Percentiles rank a stretch among this genome's conserved stretches.
These are phyloP conservation scores for Phalanger gymnotis DNA, from an alignment of 2,797 vertebrate genomes.

Conservation along the genomic window DNA sequence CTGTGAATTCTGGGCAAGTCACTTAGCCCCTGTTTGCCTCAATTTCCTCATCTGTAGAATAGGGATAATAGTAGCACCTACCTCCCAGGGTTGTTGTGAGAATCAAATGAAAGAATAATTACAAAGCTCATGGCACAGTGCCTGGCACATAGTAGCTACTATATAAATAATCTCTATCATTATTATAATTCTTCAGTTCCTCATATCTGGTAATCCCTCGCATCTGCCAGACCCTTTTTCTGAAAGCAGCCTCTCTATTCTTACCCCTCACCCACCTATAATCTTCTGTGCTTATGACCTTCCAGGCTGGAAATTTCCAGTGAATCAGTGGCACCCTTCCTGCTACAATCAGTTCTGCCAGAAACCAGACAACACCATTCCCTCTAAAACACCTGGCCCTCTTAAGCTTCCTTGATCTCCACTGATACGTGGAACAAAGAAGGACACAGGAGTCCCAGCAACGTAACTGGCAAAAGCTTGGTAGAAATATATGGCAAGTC, in stretches of 20 bases:
- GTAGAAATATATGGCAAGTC: neutral
- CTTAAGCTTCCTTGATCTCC: neutral
- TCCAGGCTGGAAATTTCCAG: neutral
- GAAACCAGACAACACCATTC: neutral
- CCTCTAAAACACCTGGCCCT: neutral
- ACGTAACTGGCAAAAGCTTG: neutral
- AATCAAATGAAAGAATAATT: neutral
- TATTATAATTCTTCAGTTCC: neutral
- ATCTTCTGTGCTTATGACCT: neutral
- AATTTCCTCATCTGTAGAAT: neutral
- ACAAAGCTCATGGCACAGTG: neutral
- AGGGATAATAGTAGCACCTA: neutral
- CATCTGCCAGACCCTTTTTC: neutral
- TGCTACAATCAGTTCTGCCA: neutral
- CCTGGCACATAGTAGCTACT: neutral
- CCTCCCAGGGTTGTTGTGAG: neutral
- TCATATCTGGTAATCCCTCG: neutral
- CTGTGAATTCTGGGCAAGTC: neutral
- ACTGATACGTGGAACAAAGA: neutral
- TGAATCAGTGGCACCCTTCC: neutral
- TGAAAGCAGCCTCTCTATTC: neutral
- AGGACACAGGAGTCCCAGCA: neutral
- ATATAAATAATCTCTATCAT: neutral
- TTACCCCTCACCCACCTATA: neutral
- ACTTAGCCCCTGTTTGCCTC: neutral